Evolutionary conservation across 2,888 invertebrate genomes (phyloP).

Genomic region (Nomada ruficornis): DNA sequence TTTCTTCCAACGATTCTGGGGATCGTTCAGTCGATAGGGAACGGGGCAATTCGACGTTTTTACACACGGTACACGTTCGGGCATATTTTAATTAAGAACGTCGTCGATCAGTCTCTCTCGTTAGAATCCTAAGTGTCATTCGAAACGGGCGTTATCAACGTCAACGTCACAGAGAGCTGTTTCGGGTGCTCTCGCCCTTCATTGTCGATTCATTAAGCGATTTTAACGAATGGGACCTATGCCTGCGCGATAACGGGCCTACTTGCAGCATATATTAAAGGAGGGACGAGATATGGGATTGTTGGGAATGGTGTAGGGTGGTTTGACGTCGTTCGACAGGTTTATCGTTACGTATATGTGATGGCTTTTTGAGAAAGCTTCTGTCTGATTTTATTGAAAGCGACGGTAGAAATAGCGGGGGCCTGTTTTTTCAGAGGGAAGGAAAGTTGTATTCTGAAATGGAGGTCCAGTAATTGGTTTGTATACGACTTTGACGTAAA

Average conservation of each 20-base stretch:
- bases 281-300: background rate
- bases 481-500: background rate
- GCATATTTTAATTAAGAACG: slow-evolving; percentile 33
- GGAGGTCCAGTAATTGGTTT: too few species aligned
- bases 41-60: slow-evolving; percentile 62
- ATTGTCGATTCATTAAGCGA: slow-evolving; percentile 47
- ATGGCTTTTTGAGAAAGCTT: background rate
- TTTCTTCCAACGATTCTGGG: background rate
- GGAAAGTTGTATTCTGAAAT: too few species aligned
- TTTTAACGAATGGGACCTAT: slow-evolving; percentile 44
- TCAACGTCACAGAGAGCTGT: background rate
- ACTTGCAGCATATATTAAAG: slow-evolving; percentile 25
- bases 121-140: slow-evolving; percentile 53
- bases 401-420: too few species aligned
- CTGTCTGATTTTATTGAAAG: background rate
- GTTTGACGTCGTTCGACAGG: background rate
- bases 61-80: slow-evolving; percentile 47
- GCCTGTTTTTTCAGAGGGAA: too few species aligned
- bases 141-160: background rate
- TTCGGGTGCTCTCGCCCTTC: slow-evolving; percentile 6
- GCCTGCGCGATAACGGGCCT: slow-evolving; percentile 58
- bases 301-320: slow-evolving; percentile 12
- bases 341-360: background rate
- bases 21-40: slow-evolving; percentile 21
- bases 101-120: slow-evolving; percentile 50